Conservation (phyloP, 2,888 invertebrate species). For the Pocota personata region DNA sequence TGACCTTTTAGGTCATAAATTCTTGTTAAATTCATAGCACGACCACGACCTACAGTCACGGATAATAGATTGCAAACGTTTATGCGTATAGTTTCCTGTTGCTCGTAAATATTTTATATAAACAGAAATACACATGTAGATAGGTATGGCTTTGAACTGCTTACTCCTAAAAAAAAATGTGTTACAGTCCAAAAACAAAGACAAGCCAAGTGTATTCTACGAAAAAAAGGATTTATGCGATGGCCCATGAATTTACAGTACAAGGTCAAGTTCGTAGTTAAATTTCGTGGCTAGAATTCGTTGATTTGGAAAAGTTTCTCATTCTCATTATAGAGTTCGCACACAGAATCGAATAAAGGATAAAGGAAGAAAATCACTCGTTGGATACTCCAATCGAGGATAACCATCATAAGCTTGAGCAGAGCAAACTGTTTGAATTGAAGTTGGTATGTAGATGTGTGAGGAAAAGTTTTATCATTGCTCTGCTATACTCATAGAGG, state of each 20-base stretch:
- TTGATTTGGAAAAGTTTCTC: background rate
- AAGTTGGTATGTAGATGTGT: too few species aligned
- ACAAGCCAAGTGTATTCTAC: background rate
- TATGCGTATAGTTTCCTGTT: conserved; percentile 1
- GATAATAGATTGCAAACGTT: conserved; percentile 2
- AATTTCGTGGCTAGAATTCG: conserved; percentile 10
- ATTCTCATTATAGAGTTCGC: background rate
- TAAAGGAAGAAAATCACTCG: background rate
- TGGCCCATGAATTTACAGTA: background rate
- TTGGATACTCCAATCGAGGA: background rate
- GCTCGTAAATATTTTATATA: conserved; percentile 6
- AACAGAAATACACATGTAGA: background rate
- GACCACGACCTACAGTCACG: conserved; percentile 3
- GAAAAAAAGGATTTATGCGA: background rate
- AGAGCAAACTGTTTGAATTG: too few species aligned
- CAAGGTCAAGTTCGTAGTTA: conserved; percentile 18
- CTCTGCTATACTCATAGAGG: too few species aligned
- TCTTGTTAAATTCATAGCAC: background rate
- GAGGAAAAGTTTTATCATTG: too few species aligned
- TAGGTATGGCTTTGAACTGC: background rate
- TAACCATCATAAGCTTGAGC: background rate
- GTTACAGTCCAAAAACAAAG: background rate
- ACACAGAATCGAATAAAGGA: background rate
- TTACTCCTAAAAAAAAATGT: background rate
- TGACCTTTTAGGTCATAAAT: conserved; percentile 4